These are phyloP conservation scores for Osmoderma eremita DNA, from an alignment of 2,888 invertebrate species.

Conservation along the genomic window DNA sequence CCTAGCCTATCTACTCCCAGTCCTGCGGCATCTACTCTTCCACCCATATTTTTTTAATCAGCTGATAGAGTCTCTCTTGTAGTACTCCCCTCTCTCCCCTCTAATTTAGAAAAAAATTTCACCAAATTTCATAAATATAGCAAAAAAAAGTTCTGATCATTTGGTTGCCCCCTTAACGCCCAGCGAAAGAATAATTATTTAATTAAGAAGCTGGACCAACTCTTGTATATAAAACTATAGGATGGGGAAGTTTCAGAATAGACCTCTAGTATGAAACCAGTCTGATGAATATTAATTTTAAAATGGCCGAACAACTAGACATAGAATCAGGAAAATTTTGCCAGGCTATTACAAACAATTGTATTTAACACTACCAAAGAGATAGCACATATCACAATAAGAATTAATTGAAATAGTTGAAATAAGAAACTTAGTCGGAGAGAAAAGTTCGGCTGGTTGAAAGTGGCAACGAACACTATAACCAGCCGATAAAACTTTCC, in stretches of 20 bases:
- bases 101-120: no score
- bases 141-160: no score
- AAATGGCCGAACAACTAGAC: background rate
- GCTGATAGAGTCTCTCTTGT: no score
- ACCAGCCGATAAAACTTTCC: constrained; percentile 5
- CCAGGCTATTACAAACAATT: background rate
- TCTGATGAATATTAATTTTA: background rate
- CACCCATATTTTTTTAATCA: no score
- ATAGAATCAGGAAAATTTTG: no score
- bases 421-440: background rate
- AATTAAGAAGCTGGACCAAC: background rate
- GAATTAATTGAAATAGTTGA: background rate
- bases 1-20: no score
- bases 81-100: no score
- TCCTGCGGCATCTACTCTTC: no score
- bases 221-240: background rate
- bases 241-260: background rate
- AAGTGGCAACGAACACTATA: background rate
- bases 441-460: background rate
- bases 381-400: background rate
- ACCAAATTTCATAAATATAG: no score
- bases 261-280: background rate
- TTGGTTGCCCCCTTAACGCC: no score
- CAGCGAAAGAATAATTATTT: no score
- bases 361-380: background rate